phyloP scores from a whole-genome alignment of 2,113 vertebrate species.

The Calidris pygmaea region DNA sequence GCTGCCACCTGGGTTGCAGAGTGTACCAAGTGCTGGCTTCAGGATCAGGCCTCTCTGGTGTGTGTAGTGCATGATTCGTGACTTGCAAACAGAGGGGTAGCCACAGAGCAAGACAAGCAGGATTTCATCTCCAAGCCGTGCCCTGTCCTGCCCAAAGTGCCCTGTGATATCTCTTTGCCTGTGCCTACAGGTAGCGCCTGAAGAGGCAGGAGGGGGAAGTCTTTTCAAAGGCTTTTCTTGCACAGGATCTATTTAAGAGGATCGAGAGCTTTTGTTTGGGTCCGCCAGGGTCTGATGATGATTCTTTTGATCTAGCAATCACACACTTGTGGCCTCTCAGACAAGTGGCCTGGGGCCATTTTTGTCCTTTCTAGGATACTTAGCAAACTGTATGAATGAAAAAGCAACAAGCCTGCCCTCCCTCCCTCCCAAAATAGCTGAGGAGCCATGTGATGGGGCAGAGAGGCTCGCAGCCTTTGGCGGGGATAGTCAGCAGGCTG shows the following conservation, averaged over 20 bases:
- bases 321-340: neutral
- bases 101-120: neutral
- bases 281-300: neutral
- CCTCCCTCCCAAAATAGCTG: neutral
- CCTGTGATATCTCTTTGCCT: neutral
- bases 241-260: neutral
- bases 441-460: neutral
- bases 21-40: neutral
- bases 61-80: neutral
- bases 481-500: neutral
- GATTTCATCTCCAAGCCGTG: neutral
- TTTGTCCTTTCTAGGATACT: neutral
- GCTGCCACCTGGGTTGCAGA: constrained; percentile 37
- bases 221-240: neutral
- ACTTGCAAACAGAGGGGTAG: neutral
- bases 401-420: neutral
- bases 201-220: neutral
- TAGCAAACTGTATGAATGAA: neutral
- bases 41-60: fast-evolving
- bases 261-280: neutral
- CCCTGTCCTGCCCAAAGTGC: neutral
- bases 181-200: neutral
- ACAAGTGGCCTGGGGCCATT: neutral
- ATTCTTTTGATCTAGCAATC: neutral
- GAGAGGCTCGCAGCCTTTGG: neutral